Percentiles rank a stretch among this genome's conserved stretches.
Conservation (phyloP, 23 tunicate species). For the Diplosoma virens region DNA sequence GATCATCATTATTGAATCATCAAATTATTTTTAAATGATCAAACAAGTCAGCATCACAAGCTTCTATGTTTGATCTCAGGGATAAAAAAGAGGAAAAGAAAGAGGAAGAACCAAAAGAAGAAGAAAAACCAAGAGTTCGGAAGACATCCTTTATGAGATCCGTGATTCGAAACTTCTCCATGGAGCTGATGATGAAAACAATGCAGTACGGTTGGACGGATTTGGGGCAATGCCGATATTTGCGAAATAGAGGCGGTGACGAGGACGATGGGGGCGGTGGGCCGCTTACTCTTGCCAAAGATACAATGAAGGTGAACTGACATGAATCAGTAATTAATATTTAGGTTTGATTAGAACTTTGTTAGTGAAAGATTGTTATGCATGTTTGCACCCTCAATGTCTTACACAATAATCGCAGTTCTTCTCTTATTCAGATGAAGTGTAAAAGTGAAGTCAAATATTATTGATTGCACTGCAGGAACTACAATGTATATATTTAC, state of each 20-base stretch:
- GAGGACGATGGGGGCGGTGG: slow-evolving; percentile 46
- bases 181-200: slow-evolving; percentile 97
- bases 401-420: no score
- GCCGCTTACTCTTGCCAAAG: slow-evolving; percentile 51
- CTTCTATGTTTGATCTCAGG: slow-evolving; percentile 25
- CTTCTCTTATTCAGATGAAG: no score
- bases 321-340: no score
- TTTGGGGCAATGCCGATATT: slow-evolving; percentile 77
- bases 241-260: slow-evolving; percentile 75
- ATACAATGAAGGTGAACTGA: slow-evolving; percentile 74
- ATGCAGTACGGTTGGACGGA: slow-evolving; percentile 95
- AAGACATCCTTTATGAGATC: slow-evolving; percentile 92
- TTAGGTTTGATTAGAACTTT: no score
- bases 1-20: not conserved
- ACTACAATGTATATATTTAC: not conserved
- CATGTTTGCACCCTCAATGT: no score
- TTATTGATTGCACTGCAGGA: not conserved
- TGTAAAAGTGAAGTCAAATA: no score
- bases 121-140: slow-evolving; percentile 64
- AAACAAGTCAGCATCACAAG: no score
- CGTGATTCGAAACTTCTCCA: slow-evolving; percentile 78
- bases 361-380: no score
- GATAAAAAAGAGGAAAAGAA: slow-evolving; percentile 65
- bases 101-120: slow-evolving; percentile 57
- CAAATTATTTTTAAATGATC: no score